Percentiles rank a stretch among this genome's conserved stretches.
Evolutionary conservation across 1,140 invertebrate species (phyloP).

Genomic region (Vanessa tameamea): DNA sequence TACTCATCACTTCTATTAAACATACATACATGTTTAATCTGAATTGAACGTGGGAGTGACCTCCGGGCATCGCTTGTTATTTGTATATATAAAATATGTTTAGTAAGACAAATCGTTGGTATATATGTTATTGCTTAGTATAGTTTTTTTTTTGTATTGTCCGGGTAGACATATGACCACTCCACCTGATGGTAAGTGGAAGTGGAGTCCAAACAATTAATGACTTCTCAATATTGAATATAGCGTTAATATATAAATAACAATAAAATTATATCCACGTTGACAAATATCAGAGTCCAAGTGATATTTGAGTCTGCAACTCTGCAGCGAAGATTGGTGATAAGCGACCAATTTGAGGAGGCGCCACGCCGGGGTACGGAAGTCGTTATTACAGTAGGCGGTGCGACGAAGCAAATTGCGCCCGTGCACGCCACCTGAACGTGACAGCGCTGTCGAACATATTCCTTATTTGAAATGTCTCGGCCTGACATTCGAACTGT

Average conservation of each 20-base stretch:
- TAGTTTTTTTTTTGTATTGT: too few species aligned
- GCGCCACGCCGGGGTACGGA: slow-evolving; percentile 78
- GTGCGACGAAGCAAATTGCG: slow-evolving; percentile 73
- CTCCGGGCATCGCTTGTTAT: too few species aligned
- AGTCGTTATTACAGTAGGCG: slow-evolving; percentile 80
- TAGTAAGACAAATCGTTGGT: too few species aligned
- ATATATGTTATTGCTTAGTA: too few species aligned
- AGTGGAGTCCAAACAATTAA: too few species aligned
- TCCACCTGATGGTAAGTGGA: too few species aligned
- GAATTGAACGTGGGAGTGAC: too few species aligned
- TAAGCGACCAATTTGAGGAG: slow-evolving; percentile 80
- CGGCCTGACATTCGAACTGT: slow-evolving; percentile 66
- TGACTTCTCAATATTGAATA: background rate
- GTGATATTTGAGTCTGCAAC: slow-evolving; percentile 69
- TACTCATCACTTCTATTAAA: too few species aligned
- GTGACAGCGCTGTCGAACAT: slow-evolving; percentile 76
- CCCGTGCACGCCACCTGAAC: slow-evolving; percentile 75
- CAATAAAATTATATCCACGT: slow-evolving; percentile 14
- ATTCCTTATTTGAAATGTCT: slow-evolving; percentile 77
- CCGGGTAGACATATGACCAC: too few species aligned
- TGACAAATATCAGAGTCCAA: slow-evolving; percentile 74
- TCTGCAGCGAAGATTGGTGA: slow-evolving; percentile 71
- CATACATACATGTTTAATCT: too few species aligned
- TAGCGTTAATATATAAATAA: background rate
- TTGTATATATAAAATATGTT: background rate